Base-by-base conservation (phyloP, 1,140 invertebrate genomes). In the Musca vetustissima region DNA sequence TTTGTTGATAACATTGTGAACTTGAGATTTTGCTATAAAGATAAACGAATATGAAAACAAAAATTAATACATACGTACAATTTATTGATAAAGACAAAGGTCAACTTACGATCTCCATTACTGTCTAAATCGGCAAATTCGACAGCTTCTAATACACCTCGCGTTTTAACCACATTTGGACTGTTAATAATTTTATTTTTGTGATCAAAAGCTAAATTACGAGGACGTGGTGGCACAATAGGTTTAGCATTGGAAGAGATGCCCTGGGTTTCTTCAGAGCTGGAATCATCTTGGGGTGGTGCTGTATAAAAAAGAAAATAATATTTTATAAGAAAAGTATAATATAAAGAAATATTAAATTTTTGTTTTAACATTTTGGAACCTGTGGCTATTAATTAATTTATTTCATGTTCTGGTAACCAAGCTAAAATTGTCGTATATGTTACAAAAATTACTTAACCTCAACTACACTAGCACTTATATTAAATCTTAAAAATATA, bases 261-360 rank as follows among this genome's bases (percentile, higher is more conserved):
- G 57, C 70, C 59, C 71, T 76, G 73, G 21, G 85, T 84, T 71
- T 92, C 91, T 83, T 90, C 89, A 1, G 90, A 92, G 75, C 91
- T 90, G 43, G 92, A 91, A 82, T 93, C 91, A 77, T 93, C 92
- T 70, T 90, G 89, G 57, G 74, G 69, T 4, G 66, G 57, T 8
- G 69, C 66, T 36, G 49, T 88, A 50, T 87, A 85, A 76, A 87
- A 86, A 74, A 22, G 28, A 28, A 28, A n/a, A n/a, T n/a, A n/a
- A n/a, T n/a, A n/a, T n/a, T n/a, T n/a, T n/a, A n/a, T n/a, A n/a
- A n/a, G n/a, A n/a, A n/a, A n/a, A n/a, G n/a, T n/a, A n/a, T n/a
- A n/a, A n/a, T n/a, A n/a, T n/a, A n/a, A n/a, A n/a, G n/a, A n/a
- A n/a, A n/a, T n/a, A n/a, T n/a, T n/a, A n/a, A n/a, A n/a, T n/a